Conservation (phyloP, 2,888 invertebrate species). For the Homarus gammarus region DNA sequence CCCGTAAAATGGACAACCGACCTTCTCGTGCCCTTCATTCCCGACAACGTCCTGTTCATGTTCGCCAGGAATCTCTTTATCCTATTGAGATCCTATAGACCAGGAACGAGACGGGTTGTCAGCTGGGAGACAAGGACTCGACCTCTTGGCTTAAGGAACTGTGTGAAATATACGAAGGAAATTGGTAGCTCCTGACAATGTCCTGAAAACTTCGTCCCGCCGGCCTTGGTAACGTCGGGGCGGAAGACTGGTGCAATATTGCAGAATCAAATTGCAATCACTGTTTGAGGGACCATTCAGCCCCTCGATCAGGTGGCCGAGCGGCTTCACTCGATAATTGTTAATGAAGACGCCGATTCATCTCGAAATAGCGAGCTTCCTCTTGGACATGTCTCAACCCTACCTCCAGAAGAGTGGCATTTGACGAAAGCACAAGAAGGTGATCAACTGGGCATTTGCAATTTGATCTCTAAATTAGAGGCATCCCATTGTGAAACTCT, state of each 20-base stretch:
- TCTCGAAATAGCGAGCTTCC: not conserved
- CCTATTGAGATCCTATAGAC: slow-evolving; percentile 61
- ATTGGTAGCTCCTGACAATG: not conserved
- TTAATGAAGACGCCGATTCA: not conserved
- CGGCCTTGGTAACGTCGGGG: not conserved
- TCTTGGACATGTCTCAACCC: not conserved
- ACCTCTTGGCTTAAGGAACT: not conserved
- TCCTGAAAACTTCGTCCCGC: not conserved
- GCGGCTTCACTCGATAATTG: not conserved
- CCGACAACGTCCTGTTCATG: slow-evolving; percentile 16
- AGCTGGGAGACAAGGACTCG: not conserved
- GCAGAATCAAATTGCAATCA: not conserved
- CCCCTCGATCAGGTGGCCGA: not conserved
- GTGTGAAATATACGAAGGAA: not conserved
- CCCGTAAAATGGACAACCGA: slow-evolving; percentile 4
- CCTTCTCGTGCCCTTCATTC: slow-evolving; percentile 36
- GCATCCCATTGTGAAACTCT: not conserved
- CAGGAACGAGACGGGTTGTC: not conserved
- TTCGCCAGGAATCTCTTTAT: slow-evolving; percentile 65
- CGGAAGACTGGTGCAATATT: not conserved
- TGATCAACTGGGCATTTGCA: not conserved
- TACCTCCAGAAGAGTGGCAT: not conserved
- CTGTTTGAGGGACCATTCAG: not conserved
- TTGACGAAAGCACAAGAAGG: not conserved
- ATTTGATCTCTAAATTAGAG: slow-evolving; percentile 18